phyloP scores from a whole-genome alignment of 2,113 vertebrate genomes.

The Podiceps cristatus region DNA sequence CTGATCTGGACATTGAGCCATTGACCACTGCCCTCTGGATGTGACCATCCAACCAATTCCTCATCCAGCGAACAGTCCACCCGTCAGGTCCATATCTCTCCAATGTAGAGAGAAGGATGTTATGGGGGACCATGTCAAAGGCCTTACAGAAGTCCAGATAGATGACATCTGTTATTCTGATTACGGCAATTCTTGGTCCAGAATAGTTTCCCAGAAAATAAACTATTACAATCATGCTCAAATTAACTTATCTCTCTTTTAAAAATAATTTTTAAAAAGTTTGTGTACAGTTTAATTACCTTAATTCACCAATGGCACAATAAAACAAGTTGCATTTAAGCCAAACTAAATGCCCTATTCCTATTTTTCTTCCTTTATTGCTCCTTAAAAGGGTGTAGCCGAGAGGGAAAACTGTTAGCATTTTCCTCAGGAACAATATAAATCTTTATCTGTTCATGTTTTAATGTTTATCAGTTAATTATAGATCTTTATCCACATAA shows the following conservation, averaged over 20 bases:
- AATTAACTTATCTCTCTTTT: not conserved
- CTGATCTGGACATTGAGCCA: not conserved
- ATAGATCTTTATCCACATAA: conserved; percentile 42
- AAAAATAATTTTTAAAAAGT: not conserved
- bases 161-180: not conserved
- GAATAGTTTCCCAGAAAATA: not conserved
- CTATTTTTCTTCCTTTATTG: not conserved
- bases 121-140: no score
- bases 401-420: not conserved
- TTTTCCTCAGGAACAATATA: conserved; percentile 47
- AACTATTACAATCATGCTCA: not conserved
- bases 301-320: not conserved
- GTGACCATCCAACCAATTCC: not conserved
- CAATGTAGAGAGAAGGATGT: not conserved
- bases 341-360: not conserved
- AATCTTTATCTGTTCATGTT: conserved; percentile 41
- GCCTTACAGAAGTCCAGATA: no score
- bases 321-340: not conserved
- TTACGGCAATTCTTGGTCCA: not conserved
- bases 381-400: not conserved
- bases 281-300: not conserved
- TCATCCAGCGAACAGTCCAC: not conserved
- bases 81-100: not conserved
- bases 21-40: not conserved
- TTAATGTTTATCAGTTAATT: conserved; percentile 58